Percentiles rank a stretch among this genome's conserved stretches.
These are phyloP conservation scores for Bombylius major DNA, from an alignment of 2,888 invertebrate genomes.

Conservation along the genomic window DNA sequence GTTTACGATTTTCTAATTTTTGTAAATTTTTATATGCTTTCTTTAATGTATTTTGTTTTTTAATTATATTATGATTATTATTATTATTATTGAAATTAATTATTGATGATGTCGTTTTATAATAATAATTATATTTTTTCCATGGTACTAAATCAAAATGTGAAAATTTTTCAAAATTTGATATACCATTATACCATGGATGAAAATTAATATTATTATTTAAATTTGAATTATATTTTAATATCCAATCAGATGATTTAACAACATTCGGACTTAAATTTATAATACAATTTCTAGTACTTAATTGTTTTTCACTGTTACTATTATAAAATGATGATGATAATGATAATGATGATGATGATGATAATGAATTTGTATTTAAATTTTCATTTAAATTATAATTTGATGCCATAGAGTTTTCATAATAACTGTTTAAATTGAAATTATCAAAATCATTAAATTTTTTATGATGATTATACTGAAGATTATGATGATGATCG, in stretches of 20 bases:
- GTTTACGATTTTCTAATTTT: too few species aligned
- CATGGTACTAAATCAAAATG: constrained; percentile 35
- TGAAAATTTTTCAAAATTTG: constrained; percentile 21
- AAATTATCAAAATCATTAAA: too few species aligned
- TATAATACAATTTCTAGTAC: constrained; percentile 26
- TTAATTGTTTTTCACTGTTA: constrained; percentile 21
- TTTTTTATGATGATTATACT: background rate
- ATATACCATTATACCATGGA: constrained; percentile 25
- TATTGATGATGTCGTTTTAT: background rate
- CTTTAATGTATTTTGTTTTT: constrained; percentile 8
- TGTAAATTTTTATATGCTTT: constrained; percentile 24
- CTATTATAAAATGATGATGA: background rate
- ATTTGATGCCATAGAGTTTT: too few species aligned
- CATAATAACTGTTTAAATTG: too few species aligned
- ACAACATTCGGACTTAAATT: background rate
- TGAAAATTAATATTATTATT: constrained; percentile 27
- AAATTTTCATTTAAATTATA: background rate
- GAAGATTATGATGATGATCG: background rate
- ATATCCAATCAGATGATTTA: constrained; percentile 25
- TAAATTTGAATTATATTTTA: constrained; percentile 26
- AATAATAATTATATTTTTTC: constrained; percentile 10
- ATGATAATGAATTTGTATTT: background rate
- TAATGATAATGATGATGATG: background rate
- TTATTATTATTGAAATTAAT: background rate
- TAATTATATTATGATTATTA: background rate